Evolutionary conservation across 2,888 invertebrate species (phyloP), one percentile per base, ranked within the genome.

Genomic region (Dryococelus australis): DNA sequence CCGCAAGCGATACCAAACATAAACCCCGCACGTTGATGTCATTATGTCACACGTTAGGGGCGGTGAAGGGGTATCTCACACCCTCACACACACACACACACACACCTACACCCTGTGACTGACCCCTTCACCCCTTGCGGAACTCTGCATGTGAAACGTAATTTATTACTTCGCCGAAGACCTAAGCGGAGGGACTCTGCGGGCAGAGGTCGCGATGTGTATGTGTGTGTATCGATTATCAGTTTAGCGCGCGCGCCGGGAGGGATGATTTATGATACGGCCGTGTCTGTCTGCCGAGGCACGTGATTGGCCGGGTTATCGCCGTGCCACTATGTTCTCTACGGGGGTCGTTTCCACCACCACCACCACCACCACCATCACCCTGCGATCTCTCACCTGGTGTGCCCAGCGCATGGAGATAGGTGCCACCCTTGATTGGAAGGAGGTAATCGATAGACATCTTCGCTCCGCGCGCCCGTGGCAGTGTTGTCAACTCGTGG

Each of bases 361-460:
- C n/a, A 47, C 47, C 47, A 35, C 47, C 16, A 47, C 65, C 65
- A 1, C 65, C n/a, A 8, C 16, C n/a, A n/a, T 16, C 65, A 51
- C 24, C n/a, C 65, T n/a, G 65, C 13, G 20, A 24, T 20, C 65
- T 20, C 47, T 47, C 47, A 47, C 65, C 65, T 24, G n/a, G n/a
- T n/a, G n/a, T n/a, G n/a, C 8, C 65, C 65, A 6, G 65, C 8
- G 47, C 47, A 16, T 16, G 47, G 47, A 47, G 47, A 35, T 1
- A 6, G 47, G 47, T 47, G 47, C 47, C 47, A 47, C 47, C 47
- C 65, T 65, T 65, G 65, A 65, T 16, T n/a, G 65, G 47, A 20
- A n/a, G 65, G 65, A 65, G 65, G 65, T 65, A 65, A 65, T 65
- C 65, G 65, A 65, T 65, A 65, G 65, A 65, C 65, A 65, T 65